Percentiles rank a stretch among this genome's conserved stretches.
Conservation (phyloP, 2,888 invertebrate species). For the Phyto melanocephala region DNA sequence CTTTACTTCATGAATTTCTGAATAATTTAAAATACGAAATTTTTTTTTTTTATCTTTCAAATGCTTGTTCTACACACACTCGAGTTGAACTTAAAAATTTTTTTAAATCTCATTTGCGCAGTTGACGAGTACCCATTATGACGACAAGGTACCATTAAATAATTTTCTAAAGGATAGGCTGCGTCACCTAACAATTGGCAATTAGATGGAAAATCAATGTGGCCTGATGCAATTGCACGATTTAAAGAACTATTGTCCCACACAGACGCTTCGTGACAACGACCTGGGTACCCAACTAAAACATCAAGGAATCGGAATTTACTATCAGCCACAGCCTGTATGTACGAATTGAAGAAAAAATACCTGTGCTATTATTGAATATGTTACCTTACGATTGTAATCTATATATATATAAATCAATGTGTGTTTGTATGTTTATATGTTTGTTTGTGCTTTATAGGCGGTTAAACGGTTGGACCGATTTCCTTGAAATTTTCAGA, state of each 20-base stretch:
- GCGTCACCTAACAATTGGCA: conserved; percentile 1
- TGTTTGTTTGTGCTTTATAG: background rate
- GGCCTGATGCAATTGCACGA: background rate
- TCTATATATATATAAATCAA: too few species aligned
- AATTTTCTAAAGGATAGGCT: conserved; percentile 4
- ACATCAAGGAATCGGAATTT: conserved; percentile 8
- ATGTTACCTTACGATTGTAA: background rate
- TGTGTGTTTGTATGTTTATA: background rate
- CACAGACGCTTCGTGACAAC: conserved; percentile 15
- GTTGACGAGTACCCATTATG: background rate
- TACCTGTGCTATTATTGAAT: conserved; percentile 4
- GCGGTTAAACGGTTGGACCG: background rate
- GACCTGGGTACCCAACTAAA: background rate
- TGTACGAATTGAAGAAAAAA: background rate
- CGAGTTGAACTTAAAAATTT: background rate
- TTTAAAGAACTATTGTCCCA: background rate
- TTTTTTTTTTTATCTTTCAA: background rate
- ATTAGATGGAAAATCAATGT: background rate
- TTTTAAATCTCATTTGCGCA: background rate
- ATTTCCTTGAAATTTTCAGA: too few species aligned
- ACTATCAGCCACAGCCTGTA: background rate
- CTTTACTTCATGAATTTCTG: background rate
- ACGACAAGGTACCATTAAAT: background rate
- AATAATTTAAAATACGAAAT: background rate
- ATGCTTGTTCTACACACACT: background rate